A percentile compares a stretch with the other conserved stretches of the same genome.
Evolutionary conservation across 92 coral and sea anemone species (phyloP).

Genomic region (Zoanthus sociatus): DNA sequence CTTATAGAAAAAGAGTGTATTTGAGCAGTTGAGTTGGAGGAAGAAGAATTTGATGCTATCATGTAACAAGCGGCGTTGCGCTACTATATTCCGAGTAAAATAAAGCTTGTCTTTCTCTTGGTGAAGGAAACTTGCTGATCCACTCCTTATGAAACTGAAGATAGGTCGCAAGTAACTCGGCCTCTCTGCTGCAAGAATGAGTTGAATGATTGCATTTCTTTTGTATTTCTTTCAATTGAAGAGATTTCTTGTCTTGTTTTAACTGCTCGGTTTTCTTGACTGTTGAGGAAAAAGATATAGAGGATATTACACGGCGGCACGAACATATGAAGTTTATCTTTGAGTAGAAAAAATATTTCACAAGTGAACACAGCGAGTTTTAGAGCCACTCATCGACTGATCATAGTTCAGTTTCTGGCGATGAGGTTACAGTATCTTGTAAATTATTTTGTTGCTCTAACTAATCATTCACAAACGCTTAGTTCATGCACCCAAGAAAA

Average conservation of each 20-base stretch:
- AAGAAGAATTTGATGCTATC: too few relatives aligned
- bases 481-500: too few relatives aligned
- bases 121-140: constrained; percentile 32
- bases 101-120: constrained; percentile 11
- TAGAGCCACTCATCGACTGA: too few relatives aligned
- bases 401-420: too few relatives aligned
- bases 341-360: background rate
- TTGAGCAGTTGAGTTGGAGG: too few relatives aligned
- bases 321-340: background rate
- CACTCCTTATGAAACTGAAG: constrained; percentile 24
- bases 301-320: too few relatives aligned
- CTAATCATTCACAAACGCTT: too few relatives aligned
- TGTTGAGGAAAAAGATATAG: background rate
- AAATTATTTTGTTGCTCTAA: too few relatives aligned
- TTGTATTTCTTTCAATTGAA: constrained; percentile 24
- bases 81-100: background rate
- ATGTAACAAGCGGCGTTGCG: too few relatives aligned
- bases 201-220: background rate
- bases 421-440: too few relatives aligned
- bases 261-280: background rate
- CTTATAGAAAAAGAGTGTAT: too few relatives aligned
- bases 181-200: background rate
- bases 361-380: too few relatives aligned
- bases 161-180: constrained; percentile 13
- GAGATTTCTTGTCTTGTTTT: constrained; percentile 16